These are phyloP conservation scores for Cheilosia grossa DNA, from an alignment of 2,888 invertebrate genomes.

Conservation along the genomic window DNA sequence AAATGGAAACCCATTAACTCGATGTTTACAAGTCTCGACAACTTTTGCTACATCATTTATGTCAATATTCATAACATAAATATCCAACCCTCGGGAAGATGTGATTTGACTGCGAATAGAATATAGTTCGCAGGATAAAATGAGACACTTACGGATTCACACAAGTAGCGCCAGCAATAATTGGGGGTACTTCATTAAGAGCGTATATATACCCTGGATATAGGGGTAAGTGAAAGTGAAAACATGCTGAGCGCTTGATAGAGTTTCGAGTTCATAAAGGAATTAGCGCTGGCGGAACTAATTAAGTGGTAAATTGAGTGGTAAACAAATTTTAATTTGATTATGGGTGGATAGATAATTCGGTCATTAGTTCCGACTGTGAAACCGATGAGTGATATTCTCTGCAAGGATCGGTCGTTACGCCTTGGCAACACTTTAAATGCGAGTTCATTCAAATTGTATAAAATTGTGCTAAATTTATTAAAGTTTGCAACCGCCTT, in stretches of 20 bases:
- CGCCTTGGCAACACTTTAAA: neutral
- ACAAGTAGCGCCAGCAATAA: constrained; percentile 53
- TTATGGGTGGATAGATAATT: constrained; percentile 20
- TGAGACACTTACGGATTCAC: constrained; percentile 52
- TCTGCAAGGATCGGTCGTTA: neutral
- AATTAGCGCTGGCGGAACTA: constrained; percentile 41
- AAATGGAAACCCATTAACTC: constrained; percentile 70
- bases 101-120: constrained; percentile 35
- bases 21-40: constrained; percentile 65
- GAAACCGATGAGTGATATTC: neutral
- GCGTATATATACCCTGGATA: neutral
- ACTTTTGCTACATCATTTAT: constrained; percentile 61
- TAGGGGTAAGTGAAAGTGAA: constrained; percentile 28
- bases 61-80: constrained; percentile 61
- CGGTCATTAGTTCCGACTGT: neutral
- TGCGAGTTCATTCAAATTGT: neutral
- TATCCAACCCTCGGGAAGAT: constrained; percentile 14
- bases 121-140: neutral
- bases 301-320: constrained; percentile 66
- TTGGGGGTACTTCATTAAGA: constrained; percentile 50
- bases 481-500: neutral
- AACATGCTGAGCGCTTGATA: neutral
- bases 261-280: constrained; percentile 2
- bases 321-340: constrained; percentile 69
- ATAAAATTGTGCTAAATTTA: neutral